Evolutionary conservation across 2,888 invertebrate genomes (phyloP), one percentile per base, ranked within the genome.

Genomic region (Notocelia uddmanniana): DNA sequence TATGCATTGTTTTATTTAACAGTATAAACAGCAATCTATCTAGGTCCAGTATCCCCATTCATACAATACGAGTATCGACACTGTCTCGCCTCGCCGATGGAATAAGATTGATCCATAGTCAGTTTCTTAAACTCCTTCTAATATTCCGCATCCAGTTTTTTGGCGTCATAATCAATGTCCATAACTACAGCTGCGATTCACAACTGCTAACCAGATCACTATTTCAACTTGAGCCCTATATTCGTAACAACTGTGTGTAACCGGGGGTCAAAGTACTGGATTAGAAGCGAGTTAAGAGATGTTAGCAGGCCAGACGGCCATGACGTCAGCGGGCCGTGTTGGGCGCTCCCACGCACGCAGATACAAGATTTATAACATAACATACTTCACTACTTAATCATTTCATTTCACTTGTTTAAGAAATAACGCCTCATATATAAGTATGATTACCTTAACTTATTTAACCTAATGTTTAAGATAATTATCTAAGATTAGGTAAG

Each of bases 321-420:
- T 45, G 45, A 45, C 45, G 45, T 45, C 45, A 45, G 45, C n/a
- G 15, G 45, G 45, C 45, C n/a, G 45, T 45, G 45, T n/a, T 45
- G 45, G 45, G 45, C n/a, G n/a, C 45, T 45, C 45, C 45, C 45
- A 45, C 45, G 45, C 31, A 31, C 45, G 45, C 45, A 45, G 6
- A 45, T n/a, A n/a, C 45, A n/a, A 45, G 45, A 45, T 45, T 45
- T 45, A 45, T 45, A 45, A n/a, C 45, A 45, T 45, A 45, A 45
- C n/a, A 45, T 45, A 45, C 45, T n/a, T 45, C 45, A n/a, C 6
- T 45, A n/a, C n/a, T 45, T 45, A n/a, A 45, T n/a, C 45, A 45
- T 45, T 45, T 13, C n/a, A 45, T 45, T 45, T 45, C 15, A 41
- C 41, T 41, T 41, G 41, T 41, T 41, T 41, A 11, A 41, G n/a